Evolutionary conservation across 2,113 vertebrate genomes (phyloP), one percentile per base, ranked within the genome.

Genomic region (Lutjanus erythropterus): DNA sequence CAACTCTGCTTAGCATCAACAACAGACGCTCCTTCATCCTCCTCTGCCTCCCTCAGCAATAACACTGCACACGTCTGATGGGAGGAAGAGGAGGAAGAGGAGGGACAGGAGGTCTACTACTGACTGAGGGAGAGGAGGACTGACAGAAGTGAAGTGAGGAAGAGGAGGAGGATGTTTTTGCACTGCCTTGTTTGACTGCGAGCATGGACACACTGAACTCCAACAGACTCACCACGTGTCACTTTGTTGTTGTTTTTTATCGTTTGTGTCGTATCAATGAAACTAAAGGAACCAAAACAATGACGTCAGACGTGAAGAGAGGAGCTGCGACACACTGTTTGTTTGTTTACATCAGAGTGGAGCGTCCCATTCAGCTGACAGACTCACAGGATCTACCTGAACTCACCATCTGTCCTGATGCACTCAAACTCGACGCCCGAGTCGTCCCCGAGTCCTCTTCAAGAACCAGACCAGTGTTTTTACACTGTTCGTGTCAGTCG

Each of bases 1-100:
- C 92, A 98, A 97, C 92, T 97, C 97, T 55, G 96, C 96, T 90
- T 99, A 96, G 39, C 50, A 31, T 50, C 46, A 37, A 25, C 27
- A 1, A 12, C 3, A 73, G 25, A 50, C 10, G 2, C 46, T 58
- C 29, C 58, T 15, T 65, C 65, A 11, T 70, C 59, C 0, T 49
- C 60, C 18, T 66, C 68, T 14, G 75, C 64, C 16, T 66, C 53
- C 11, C 23, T 44, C 44, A 2, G 23, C 23, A n/a, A 25, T 10
- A 3, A 44, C 2, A 19, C 41, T 50, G 37, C 25, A 9, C 68
- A 19, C 50, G 10, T 18, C 1, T 29, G 62, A 42, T 29, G n/a
- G 64, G 33, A 59, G 55, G 61, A 62, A 3, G 29, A 44, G 25
- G 42, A 58, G 23, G 41, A 42, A 15, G 41, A 33, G 62, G 31